Base-by-base conservation (phyloP, 2,888 invertebrate species). In the Yponomeuta plumbellus region DNA sequence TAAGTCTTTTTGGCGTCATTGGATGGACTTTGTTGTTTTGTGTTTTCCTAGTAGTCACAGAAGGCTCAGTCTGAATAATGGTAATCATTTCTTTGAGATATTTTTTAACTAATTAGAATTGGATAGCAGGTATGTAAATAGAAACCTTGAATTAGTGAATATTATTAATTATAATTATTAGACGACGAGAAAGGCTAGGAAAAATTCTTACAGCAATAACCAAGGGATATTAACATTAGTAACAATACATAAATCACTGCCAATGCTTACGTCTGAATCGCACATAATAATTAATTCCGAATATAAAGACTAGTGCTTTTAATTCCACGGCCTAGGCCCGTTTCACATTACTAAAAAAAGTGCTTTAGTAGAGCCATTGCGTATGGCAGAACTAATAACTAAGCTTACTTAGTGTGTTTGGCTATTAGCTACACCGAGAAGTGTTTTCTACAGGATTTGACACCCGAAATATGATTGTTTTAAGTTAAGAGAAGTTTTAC, bases 41-140 rank as follows among this genome's bases (percentile, higher is more conserved):
- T 84, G 84, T 89, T 87, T 85, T 80, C 80, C 87, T 86, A 80
- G 86, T 80, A 84, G 85, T 87, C 86, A 80, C 79, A 78, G 76
- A 78, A 78, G 81, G 84, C 79, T 85, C 88, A 83, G 79, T 80
- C 90, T 91, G 91, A 90, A 88, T 90, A 90, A 90, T 90, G 89
- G 83, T 79, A 83, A 90, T 89, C 89, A 90, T 89, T 85, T 87
- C 89, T 89, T 86, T 86, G 85, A 78, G 82, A 78, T 75, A 72
- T 79, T 78, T 76, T 75, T 73, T 68, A 68, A 67, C 20, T 64
- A 40, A 59, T 21, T 52, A 21, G 23, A 20, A 67, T 69, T 69
- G 70, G 69, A 69, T 71, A 72, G 69, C 70, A 70, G 70, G 68
- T 71, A 73, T 70, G 69, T 68, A 69, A 75, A 72, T 70, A 70